A percentile compares a stretch with the other conserved stretches of the same genome.
phyloP scores from a whole-genome alignment of 2,797 vertebrate genomes.

The Crocodylus rhombifer region DNA sequence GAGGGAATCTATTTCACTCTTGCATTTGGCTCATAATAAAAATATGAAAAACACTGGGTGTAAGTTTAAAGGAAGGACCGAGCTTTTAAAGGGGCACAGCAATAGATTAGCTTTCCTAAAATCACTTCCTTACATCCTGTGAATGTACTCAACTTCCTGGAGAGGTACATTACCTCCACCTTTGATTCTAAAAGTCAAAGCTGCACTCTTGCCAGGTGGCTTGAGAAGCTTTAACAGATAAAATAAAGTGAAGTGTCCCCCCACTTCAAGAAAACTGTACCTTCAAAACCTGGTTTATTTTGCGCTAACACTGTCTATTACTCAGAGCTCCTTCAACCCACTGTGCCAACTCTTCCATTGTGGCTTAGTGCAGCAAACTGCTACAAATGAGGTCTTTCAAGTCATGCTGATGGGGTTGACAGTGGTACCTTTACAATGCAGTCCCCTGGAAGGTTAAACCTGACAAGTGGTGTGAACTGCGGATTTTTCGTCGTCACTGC shows the following conservation, averaged over 20 bases:
- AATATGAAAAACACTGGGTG: background rate
- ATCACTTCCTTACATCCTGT: background rate
- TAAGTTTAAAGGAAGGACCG: background rate
- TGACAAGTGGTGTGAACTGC: background rate
- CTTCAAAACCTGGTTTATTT: background rate
- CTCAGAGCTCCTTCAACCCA: background rate
- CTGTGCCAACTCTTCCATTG: background rate
- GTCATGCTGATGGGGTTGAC: background rate
- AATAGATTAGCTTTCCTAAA: background rate
- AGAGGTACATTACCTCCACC: background rate
- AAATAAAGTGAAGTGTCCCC: background rate
- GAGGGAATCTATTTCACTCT: background rate
- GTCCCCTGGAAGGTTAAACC: background rate
- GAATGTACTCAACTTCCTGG: background rate
- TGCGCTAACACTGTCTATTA: background rate
- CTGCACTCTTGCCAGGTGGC: background rate
- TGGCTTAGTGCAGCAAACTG: background rate
- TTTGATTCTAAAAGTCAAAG: slow-evolving; percentile 1
- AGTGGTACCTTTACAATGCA: background rate
- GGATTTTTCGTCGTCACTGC: background rate
- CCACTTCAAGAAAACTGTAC: background rate
- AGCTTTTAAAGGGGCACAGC: background rate
- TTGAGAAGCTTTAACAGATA: background rate
- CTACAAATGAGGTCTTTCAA: background rate
- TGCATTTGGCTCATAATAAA: background rate